These are phyloP conservation scores for Catagonus wagneri DNA, from an alignment of 2,113 vertebrate species.

Conservation along the genomic window DNA sequence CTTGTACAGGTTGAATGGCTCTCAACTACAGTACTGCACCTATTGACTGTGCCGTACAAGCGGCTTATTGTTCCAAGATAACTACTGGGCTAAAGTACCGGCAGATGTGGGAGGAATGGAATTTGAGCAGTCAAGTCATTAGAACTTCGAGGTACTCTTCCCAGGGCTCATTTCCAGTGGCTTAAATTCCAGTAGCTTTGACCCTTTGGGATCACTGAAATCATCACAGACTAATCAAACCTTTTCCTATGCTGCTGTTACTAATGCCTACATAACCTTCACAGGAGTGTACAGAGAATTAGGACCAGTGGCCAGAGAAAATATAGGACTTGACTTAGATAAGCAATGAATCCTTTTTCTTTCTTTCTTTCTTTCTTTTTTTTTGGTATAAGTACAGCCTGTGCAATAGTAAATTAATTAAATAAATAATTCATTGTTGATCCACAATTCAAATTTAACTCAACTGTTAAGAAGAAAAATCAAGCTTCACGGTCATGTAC, in stretches of 20 bases:
- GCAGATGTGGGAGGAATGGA: neutral
- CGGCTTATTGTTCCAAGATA: slow-evolving; percentile 50
- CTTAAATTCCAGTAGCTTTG: slow-evolving; percentile 49
- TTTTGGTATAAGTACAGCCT: neutral
- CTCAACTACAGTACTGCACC: slow-evolving; percentile 29
- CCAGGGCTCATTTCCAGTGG: slow-evolving; percentile 60
- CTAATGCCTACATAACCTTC: neutral
- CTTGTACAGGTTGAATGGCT: slow-evolving; percentile 41
- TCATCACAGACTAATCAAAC: slow-evolving; percentile 1
- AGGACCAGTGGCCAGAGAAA: neutral
- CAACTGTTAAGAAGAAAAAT: slow-evolving; percentile 15
- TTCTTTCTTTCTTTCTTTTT: too few relatives aligned
- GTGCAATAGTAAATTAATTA: neutral
- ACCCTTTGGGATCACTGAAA: slow-evolving; percentile 51
- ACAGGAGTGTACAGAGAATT: neutral
- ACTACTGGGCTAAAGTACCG: neutral
- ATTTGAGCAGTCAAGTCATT: slow-evolving; percentile 26
- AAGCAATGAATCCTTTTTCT: slow-evolving; percentile 8
- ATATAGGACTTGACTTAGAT: slow-evolving; percentile 14
- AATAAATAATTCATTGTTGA: slow-evolving; percentile 45
- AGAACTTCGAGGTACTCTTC: neutral
- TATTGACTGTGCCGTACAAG: slow-evolving; percentile 30
- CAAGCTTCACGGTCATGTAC: neutral
- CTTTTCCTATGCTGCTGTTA: neutral
- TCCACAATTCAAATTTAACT: slow-evolving; percentile 35